Evolutionary conservation across 1,140 invertebrate genomes (phyloP).

Genomic region (Lepidotrigona ventralis): DNA sequence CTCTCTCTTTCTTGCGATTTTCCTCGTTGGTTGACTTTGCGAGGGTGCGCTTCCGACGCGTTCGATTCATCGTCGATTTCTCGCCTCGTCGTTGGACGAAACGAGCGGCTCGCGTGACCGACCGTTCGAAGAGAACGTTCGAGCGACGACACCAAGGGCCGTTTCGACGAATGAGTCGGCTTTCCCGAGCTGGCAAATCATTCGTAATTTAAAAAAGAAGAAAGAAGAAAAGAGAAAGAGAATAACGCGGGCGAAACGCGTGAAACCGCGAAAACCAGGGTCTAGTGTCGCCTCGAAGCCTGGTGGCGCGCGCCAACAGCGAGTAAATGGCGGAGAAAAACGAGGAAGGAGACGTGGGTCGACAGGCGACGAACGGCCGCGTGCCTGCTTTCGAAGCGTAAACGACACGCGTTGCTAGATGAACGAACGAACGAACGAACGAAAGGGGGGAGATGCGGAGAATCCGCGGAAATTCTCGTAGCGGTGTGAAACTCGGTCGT

Average conservation of each 20-base stretch:
- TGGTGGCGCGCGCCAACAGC: too few relatives aligned
- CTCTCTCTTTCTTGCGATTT: neutral
- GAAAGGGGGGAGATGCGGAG: neutral
- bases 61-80: constrained; percentile 37
- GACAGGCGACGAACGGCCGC: neutral
- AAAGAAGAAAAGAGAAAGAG: neutral
- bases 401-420: constrained; percentile 8
- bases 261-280: constrained; percentile 18
- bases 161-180: too few relatives aligned
- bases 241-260: neutral
- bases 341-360: neutral
- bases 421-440: neutral
- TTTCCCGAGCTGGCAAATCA: too few relatives aligned
- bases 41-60: constrained; percentile 1
- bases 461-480: constrained; percentile 9
- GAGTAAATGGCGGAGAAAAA: neutral
- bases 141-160: neutral
- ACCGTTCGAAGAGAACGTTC: too few relatives aligned
- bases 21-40: neutral
- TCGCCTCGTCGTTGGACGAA: neutral
- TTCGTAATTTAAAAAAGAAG: too few relatives aligned
- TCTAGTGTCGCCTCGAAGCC: constrained; percentile 10
- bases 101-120: constrained; percentile 19
- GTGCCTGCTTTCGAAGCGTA: neutral
- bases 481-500: neutral